Evolutionary conservation across 2,888 invertebrate genomes (phyloP).

Genomic region (Ophion slaviceki): DNA sequence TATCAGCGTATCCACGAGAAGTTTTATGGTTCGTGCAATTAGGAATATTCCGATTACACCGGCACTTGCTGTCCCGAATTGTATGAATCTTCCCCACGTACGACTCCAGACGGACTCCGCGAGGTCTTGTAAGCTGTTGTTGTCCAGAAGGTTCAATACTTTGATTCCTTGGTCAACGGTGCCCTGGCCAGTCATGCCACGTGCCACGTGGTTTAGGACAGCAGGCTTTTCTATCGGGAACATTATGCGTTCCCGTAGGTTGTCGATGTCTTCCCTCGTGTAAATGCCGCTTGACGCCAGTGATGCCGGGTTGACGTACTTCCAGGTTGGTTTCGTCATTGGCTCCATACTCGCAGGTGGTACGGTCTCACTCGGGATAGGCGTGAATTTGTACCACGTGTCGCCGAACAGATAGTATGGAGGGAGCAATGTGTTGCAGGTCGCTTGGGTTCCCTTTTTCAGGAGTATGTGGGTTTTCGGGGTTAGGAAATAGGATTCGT

Average conservation of each 20-base stretch:
- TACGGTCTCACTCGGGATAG: conserved; percentile 7
- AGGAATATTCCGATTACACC: no score
- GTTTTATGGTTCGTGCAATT: no score
- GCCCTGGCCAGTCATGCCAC: not conserved
- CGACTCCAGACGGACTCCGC: not conserved
- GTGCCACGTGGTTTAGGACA: conserved; percentile 8
- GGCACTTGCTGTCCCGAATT: no score
- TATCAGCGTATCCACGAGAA: no score
- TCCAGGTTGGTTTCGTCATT: conserved; percentile 45
- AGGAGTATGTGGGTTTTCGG: not conserved
- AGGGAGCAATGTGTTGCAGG: not conserved
- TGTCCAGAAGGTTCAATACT: not conserved
- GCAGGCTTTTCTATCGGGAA: conserved; percentile 43
- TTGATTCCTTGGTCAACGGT: not conserved
- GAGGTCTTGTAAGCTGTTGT: not conserved
- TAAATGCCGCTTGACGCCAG: not conserved
- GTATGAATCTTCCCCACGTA: no score
- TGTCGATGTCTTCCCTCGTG: conserved; percentile 32
- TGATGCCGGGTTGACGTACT: conserved; percentile 4
- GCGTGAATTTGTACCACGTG: conserved; percentile 62
- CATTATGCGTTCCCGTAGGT: conserved; percentile 39
- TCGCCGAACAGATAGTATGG: conserved; percentile 45
- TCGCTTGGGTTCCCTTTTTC: conserved; percentile 1
- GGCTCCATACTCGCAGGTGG: conserved; percentile 18
- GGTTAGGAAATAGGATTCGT: not conserved